These are phyloP conservation scores for Alviniconcha strummeri DNA, from an alignment of 2,888 invertebrate genomes.

Conservation along the genomic window DNA sequence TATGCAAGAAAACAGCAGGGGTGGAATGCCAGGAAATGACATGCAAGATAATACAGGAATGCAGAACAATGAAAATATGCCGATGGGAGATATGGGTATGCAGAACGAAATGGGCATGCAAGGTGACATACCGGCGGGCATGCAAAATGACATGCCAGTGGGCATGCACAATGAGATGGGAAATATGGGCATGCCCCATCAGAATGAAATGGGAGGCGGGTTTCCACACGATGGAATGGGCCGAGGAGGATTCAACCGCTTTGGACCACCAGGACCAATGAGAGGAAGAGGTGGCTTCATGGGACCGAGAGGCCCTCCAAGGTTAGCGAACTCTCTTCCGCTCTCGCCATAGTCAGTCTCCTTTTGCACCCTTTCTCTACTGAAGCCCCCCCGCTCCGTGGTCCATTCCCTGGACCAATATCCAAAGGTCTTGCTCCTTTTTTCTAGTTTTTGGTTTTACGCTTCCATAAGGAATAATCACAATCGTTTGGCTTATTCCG, in stretches of 20 bases:
- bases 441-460: too few relatives aligned
- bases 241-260: constrained; percentile 41
- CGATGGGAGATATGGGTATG: constrained; percentile 30
- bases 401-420: too few relatives aligned
- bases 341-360: not conserved
- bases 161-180: constrained; percentile 31
- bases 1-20: not conserved
- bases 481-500: too few relatives aligned
- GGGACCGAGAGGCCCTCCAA: constrained; percentile 45
- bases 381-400: too few relatives aligned
- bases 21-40: constrained; percentile 8
- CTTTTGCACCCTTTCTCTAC: too few relatives aligned
- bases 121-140: constrained; percentile 11
- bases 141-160: constrained; percentile 38
- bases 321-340: constrained; percentile 29
- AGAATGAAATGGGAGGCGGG: constrained; percentile 31
- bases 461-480: too few relatives aligned
- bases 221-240: constrained; percentile 4
- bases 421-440: too few relatives aligned
- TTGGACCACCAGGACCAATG: constrained; percentile 45
- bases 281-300: constrained; percentile 48
- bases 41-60: constrained; percentile 26
- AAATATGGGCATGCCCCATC: constrained; percentile 32
- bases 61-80: constrained; percentile 14
- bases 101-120: constrained; percentile 30